Base-by-base conservation (phyloP, 2,888 invertebrate species). In the Eulithis testata region DNA sequence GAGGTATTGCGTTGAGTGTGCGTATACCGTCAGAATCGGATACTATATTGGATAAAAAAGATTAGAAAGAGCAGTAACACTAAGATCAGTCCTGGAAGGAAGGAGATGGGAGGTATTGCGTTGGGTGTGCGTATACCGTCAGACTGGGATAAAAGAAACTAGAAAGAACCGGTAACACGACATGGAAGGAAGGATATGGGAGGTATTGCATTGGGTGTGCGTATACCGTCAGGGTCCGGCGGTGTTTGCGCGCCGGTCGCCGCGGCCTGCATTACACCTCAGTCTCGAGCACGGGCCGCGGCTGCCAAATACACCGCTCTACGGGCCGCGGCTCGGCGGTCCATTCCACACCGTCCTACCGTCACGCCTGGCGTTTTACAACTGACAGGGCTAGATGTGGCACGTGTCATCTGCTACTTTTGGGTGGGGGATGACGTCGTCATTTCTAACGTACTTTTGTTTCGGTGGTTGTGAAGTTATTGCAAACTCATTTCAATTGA, bases 191-290 rank as follows among this genome's bases (percentile, higher is more conserved):
- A 53, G 53, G 62, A 54, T 64, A 58, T 58, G 66, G 65, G 73
- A 72, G 77, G 50, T 45, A 40, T 40, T 40, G 40, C 40, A 8
- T 40, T 40, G 68, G 66, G 75, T 73, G 78, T 77, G 80, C 76
- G 80, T 73, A 86, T 91, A 91, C 91, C 92, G 91, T 90, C 75
- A 85, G 92, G 88, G 89, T 93, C 91, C 94, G 91, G 80, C 85
- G 94, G 83, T 84, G 88, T 87, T 88, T 89, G 88, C 90, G 91
- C 83, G 85, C 82, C 77, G 86, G 88, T 86, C 89, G 89, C 90
- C 89, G 91, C 90, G 91, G 86, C 91, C 92, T 90, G 92, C 90
- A 89, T 93, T 93, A 93, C 90, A 93, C 93, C 86, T 93, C 93
- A 71, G 93, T 93, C 93, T 93, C 93, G 85, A 93, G 87, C 86